These are phyloP conservation scores for Mallotus villosus DNA, from an alignment of 2,797 vertebrate genomes.

Conservation along the genomic window DNA sequence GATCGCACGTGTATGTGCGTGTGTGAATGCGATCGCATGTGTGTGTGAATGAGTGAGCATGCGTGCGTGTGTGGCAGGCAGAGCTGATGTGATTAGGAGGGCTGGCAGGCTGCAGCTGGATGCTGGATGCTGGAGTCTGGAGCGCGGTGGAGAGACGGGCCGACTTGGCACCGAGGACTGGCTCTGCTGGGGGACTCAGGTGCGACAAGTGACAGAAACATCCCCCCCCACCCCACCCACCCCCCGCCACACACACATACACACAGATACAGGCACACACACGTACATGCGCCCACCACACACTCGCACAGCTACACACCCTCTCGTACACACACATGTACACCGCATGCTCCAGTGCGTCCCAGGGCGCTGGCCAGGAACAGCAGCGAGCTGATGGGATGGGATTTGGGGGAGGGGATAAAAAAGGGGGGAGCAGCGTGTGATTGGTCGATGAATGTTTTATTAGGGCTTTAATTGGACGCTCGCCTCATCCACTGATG, in stretches of 20 bases:
- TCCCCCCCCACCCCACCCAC: too few relatives aligned
- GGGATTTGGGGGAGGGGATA: constrained; percentile 6
- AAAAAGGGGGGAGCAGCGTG: constrained; percentile 27
- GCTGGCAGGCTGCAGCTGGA: not conserved
- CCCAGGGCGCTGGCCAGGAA: too few relatives aligned
- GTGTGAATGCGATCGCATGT: not conserved
- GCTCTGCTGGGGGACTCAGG: not conserved
- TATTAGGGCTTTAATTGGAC: constrained; percentile 41
- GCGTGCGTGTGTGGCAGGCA: constrained; percentile 2
- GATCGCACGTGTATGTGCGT: not conserved
- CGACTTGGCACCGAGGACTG: not conserved
- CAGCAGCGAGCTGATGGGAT: not conserved
- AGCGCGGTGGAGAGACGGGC: not conserved
- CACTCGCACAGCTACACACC: too few relatives aligned
- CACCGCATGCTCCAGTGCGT: not conserved
- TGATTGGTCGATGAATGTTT: constrained; percentile 67
- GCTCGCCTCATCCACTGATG: constrained; percentile 45
- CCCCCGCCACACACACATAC: too few relatives aligned
- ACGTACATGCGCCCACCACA: too few relatives aligned
- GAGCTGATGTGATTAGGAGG: constrained; percentile 13
- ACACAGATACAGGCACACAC: too few relatives aligned
- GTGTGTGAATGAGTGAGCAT: constrained; percentile 2
- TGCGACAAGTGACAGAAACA: not conserved
- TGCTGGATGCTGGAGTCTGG: not conserved
- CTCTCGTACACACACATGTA: not conserved